A percentile compares a stretch with the other conserved stretches of the same genome.
Conservation (phyloP, 2,113 vertebrate species). For the Perca fluviatilis region DNA sequence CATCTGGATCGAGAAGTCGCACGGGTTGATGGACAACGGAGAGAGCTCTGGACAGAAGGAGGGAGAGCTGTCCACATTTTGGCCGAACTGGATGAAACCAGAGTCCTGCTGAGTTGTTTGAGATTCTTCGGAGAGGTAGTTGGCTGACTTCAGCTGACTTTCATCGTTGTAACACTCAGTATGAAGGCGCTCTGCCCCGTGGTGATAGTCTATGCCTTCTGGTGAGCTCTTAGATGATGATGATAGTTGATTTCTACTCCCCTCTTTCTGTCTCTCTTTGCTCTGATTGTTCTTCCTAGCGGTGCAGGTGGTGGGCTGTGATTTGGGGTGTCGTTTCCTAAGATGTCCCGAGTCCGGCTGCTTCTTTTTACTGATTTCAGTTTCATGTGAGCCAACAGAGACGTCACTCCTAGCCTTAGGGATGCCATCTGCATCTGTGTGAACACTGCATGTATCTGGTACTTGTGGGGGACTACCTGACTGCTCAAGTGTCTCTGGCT, state of each 20-base stretch:
- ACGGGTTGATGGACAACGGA: constrained; percentile 71
- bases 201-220: constrained; percentile 7
- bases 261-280: constrained; percentile 23
- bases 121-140: constrained; percentile 38
- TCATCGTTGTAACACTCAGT: constrained; percentile 16
- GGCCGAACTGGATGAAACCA: not conserved
- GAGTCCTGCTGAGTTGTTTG: constrained; percentile 24
- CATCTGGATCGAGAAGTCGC: constrained; percentile 74
- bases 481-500: constrained; percentile 28
- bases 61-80: constrained; percentile 36
- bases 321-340: constrained; percentile 43
- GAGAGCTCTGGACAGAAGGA: constrained; percentile 64
- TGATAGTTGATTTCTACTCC: not conserved
- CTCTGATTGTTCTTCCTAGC: constrained; percentile 13
- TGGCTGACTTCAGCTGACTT: constrained; percentile 25
- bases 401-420: constrained; percentile 3
- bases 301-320: not conserved
- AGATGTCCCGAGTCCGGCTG: constrained; percentile 31
- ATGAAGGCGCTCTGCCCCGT: constrained; percentile 15
- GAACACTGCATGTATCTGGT: not conserved
- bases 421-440: not conserved
- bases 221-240: constrained; percentile 8
- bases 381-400: constrained; percentile 16
- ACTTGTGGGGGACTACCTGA: constrained; percentile 3
- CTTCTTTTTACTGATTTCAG: constrained; percentile 39